Conservation (phyloP, 2,797 vertebrate species). For the Menidia menidia region DNA sequence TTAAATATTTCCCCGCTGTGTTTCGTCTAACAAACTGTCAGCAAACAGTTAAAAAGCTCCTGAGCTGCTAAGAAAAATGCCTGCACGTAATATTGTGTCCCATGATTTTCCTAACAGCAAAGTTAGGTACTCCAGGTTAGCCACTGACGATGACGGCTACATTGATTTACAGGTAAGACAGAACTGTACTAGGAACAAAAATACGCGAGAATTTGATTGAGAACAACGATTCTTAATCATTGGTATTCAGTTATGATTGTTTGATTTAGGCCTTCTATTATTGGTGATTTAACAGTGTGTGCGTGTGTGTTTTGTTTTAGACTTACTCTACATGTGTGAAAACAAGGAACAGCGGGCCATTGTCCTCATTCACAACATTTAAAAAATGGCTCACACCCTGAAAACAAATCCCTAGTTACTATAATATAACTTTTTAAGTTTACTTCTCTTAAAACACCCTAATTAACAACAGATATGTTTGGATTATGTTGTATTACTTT, state of each 20-base stretch:
- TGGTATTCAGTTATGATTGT: not conserved
- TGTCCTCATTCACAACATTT: too few species aligned
- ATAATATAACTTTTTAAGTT: too few species aligned
- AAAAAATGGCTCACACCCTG: too few species aligned
- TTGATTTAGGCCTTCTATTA: not conserved
- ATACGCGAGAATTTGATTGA: not conserved
- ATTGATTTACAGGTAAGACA: slow-evolving; percentile 91
- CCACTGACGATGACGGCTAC: slow-evolving; percentile 93
- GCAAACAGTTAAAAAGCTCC: not conserved
- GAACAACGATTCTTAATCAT: not conserved
- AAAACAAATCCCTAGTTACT: too few species aligned
- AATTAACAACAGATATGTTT: too few species aligned
- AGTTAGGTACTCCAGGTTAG: slow-evolving; percentile 92
- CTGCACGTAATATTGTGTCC: slow-evolving; percentile 85
- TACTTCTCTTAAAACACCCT: too few species aligned
- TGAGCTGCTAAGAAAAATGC: slow-evolving; percentile 83
- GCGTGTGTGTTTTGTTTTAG: too few species aligned
- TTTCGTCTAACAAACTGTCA: not conserved
- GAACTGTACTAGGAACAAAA: not conserved
- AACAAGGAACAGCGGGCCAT: too few species aligned
- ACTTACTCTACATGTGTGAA: too few species aligned
- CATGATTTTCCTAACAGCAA: slow-evolving; percentile 85
- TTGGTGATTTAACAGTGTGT: not conserved
- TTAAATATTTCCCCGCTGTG: slow-evolving; percentile 10
- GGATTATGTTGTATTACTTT: too few species aligned